Base-by-base conservation (phyloP, 1,140 invertebrate genomes). In the Diabrotica virgifera region DNA sequence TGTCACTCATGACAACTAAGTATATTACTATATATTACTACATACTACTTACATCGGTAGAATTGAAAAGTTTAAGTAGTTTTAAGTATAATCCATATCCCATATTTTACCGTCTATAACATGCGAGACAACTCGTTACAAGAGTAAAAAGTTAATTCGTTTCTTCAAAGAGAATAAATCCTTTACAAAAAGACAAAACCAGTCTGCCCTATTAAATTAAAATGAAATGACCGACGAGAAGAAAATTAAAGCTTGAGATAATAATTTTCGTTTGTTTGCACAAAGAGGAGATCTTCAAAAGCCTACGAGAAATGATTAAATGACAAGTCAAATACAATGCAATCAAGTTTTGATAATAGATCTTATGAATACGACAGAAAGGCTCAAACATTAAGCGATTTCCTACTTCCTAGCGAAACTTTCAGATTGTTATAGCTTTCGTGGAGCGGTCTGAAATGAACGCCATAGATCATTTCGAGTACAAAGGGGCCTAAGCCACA, bases 391-490 rank as follows among this genome's bases (percentile, higher is more conserved):
- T 46, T 59, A 66, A 66, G 40, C 65, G 52, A 63, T 66, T 62
- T 52, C 65, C 52, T 59, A n/a, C 62, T 62, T 52, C 65, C 52
- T 59, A n/a, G 52, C 53, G 38, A 38, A 58, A 46, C 37, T 12
- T 11, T 11, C 11, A 38, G 11, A 38, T 64, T 68, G 61, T 51
- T n/a, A 54, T 36, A 38, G 11, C 11, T 68, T 64, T 60, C 46
- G 24, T 40, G 24, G 52, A 36, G 11, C 59, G 54, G 63, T 52
- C 36, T 53, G 12, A 68, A 68, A 68, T 68, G 66, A 68, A 65
- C 60, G 60, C 67, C 63, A 68, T 68, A 68, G 59, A 68, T 68
- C 67, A 68, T 68, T 68, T 62, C 13, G 50, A 62, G 36, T 59
- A 68, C 59, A 68, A 68, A 68, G 63, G 54, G 54, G 54, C 38